A percentile compares a stretch with the other conserved stretches of the same genome.
Conservation (phyloP, 2,888 invertebrate genomes). For the Beris chalybata region DNA sequence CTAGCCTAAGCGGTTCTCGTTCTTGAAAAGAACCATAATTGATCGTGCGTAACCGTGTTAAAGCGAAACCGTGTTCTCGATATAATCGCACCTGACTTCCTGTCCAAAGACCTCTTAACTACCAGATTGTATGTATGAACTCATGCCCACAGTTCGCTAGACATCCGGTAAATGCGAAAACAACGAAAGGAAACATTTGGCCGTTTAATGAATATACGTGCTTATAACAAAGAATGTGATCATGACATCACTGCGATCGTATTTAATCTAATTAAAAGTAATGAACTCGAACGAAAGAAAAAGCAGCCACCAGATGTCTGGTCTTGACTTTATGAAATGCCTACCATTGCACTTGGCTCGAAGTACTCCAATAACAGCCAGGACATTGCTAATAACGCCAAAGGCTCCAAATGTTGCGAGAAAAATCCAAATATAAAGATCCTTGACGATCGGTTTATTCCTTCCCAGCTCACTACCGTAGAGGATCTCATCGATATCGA, state of each 20-base stretch:
- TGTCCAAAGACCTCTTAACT: too few species aligned
- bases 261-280: constrained; percentile 2
- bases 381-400: constrained; percentile 34
- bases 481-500: background rate
- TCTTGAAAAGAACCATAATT: too few species aligned
- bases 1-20: too few species aligned
- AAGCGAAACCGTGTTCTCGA: too few species aligned
- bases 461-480: background rate
- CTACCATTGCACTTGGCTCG: constrained; percentile 38
- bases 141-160: background rate
- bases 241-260: background rate
- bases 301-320: background rate
- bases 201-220: background rate
- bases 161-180: background rate
- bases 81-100: too few species aligned
- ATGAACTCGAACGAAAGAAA: constrained; percentile 6
- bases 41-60: too few species aligned
- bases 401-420: constrained; percentile 25
- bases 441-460: constrained; percentile 8
- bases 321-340: background rate
- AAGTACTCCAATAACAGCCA: constrained; percentile 33
- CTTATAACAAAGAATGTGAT: background rate
- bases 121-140: too few species aligned
- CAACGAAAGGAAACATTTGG: too few species aligned
- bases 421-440: constrained; percentile 36